Evolutionary conservation across 2,797 vertebrate species (phyloP).

Genomic region (Aeoliscus strigatus): DNA sequence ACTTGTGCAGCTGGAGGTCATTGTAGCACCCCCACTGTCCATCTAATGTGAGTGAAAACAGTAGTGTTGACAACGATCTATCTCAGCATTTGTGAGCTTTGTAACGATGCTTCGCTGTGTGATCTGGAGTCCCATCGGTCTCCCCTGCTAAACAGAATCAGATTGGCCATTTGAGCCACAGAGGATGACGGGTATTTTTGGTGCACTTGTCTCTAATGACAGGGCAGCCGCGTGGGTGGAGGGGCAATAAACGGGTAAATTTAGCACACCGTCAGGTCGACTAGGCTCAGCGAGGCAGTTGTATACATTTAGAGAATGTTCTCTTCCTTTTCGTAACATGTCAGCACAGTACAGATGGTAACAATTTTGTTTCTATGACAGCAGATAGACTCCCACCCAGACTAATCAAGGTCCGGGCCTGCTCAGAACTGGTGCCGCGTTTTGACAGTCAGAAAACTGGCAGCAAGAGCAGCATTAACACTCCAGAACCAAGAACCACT

Average conservation of each 20-base stretch:
- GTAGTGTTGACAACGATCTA: constrained; percentile 46
- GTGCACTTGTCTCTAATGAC: constrained; percentile 71
- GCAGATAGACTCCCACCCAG: too few relatives aligned
- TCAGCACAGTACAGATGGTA: constrained; percentile 24
- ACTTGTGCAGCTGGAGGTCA: constrained; percentile 13
- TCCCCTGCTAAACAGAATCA: constrained; percentile 46
- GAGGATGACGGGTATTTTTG: constrained; percentile 68
- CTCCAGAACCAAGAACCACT: too few relatives aligned
- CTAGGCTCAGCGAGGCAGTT: constrained; percentile 42
- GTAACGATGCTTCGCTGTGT: constrained; percentile 44
- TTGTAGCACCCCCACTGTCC: constrained; percentile 26
- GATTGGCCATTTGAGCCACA: constrained; percentile 57
- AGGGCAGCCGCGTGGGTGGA: constrained; percentile 60
- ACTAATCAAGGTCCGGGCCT: too few relatives aligned
- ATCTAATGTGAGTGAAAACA: constrained; percentile 45
- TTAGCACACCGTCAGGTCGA: constrained; percentile 59
- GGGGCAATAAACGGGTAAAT: constrained; percentile 64
- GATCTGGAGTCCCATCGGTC: constrained; percentile 54
- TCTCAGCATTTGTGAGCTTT: constrained; percentile 28
- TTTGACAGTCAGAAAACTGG: constrained; percentile 1
- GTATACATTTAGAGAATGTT: constrained; percentile 43
- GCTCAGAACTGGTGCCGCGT: too few relatives aligned
- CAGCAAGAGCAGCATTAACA: constrained; percentile 26
- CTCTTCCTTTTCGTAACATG: constrained; percentile 23
- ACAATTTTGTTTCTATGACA: constrained; percentile 39